These are phyloP conservation scores for Chirona hameri DNA, from an alignment of 2,888 invertebrate genomes.

Conservation along the genomic window DNA sequence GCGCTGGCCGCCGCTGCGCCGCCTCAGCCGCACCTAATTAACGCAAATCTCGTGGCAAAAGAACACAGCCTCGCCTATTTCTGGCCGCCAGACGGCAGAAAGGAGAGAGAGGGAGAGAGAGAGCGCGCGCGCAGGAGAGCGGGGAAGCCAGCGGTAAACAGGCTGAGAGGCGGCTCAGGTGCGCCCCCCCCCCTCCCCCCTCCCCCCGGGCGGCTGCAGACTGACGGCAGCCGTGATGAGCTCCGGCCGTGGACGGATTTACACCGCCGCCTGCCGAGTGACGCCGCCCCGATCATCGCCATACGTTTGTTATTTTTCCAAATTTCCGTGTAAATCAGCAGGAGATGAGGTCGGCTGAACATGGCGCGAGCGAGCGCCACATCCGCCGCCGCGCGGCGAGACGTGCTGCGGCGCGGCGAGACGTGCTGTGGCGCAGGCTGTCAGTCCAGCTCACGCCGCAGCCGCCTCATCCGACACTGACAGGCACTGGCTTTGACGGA, in stretches of 20 bases:
- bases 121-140: not conserved
- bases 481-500: not conserved
- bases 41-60: constrained; percentile 6
- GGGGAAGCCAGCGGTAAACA: not conserved
- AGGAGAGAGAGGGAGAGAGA: not conserved
- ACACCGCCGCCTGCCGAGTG: not conserved
- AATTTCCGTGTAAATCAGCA: constrained; percentile 6
- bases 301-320: not conserved
- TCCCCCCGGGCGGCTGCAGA: not conserved
- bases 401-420: too few relatives aligned
- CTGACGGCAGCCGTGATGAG: not conserved
- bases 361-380: not conserved
- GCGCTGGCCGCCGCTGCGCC: not conserved
- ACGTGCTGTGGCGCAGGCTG: too few relatives aligned
- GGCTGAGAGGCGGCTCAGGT: not conserved
- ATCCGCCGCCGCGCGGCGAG: too few relatives aligned
- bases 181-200: not conserved
- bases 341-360: not conserved
- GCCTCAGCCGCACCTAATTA: constrained; percentile 22
- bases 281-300: not conserved
- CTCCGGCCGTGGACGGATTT: not conserved
- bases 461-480: not conserved
- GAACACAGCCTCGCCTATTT: constrained; percentile 8
- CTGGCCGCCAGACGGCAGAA: not conserved
- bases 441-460: too few relatives aligned